phyloP scores from a whole-genome alignment of 2,113 vertebrate genomes.

The Pungitius pungitius region DNA sequence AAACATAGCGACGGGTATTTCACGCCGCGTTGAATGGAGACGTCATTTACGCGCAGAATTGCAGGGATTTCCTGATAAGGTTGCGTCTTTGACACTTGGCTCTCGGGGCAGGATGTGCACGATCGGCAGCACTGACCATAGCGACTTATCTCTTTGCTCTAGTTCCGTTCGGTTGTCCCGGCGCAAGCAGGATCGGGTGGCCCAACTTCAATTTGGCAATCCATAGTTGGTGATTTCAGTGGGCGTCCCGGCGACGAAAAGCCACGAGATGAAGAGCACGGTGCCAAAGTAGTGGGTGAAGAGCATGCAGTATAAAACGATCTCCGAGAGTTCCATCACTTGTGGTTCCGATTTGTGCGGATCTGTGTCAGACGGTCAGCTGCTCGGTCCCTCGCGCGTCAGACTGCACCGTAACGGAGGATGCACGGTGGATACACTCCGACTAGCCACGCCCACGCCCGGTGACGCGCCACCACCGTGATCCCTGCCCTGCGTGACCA shows the following conservation, averaged over 20 bases:
- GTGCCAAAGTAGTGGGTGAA: constrained; percentile 44
- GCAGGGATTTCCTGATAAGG: constrained; percentile 19
- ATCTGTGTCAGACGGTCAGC: constrained; percentile 9
- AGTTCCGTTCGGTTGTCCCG: constrained; percentile 29
- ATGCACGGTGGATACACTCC: constrained; percentile 23
- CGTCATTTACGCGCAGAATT: constrained; percentile 49
- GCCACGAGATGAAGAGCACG: constrained; percentile 22
- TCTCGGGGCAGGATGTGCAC: constrained; percentile 43
- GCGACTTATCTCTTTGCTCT: constrained; percentile 39
- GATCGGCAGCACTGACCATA: constrained; percentile 54
- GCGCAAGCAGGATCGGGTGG: constrained; percentile 59
- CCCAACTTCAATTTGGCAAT: constrained; percentile 64
- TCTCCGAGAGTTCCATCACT: constrained; percentile 52
- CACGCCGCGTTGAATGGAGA: constrained; percentile 9
- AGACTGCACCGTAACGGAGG: constrained; percentile 50
- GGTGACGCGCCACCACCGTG: constrained; percentile 61
- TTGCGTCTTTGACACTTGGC: constrained; percentile 23
- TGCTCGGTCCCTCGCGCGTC: constrained; percentile 13
- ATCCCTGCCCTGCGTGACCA: constrained; percentile 3
- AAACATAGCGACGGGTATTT: constrained; percentile 41
- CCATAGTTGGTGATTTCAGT: constrained; percentile 53
- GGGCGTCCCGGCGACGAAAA: not conserved
- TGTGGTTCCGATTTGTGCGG: not conserved
- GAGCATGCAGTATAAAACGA: constrained; percentile 17
- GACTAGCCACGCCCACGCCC: constrained; percentile 61